Evolutionary conservation across 2,113 vertebrate species (phyloP).

Genomic region (Ictalurus furcatus): DNA sequence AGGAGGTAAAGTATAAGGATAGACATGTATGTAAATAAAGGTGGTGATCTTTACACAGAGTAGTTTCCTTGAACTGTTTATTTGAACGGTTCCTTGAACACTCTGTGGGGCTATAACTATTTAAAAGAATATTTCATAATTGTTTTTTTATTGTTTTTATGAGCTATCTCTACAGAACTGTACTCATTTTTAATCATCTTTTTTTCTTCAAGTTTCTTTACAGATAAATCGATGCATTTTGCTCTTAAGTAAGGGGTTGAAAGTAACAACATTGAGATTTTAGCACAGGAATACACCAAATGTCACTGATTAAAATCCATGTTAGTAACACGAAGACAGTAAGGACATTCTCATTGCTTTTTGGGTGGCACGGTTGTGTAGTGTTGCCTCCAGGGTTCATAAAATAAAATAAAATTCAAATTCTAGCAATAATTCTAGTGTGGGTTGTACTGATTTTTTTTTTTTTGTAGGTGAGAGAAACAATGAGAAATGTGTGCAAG

Average conservation of each 20-base stretch:
- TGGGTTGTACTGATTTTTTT: no score
- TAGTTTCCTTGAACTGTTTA: background rate
- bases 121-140: background rate
- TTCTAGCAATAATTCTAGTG: no score
- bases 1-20: background rate
- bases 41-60: background rate
- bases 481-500: no score
- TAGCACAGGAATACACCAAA: background rate
- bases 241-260: background rate
- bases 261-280: background rate
- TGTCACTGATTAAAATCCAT: background rate
- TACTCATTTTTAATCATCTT: background rate
- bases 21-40: background rate
- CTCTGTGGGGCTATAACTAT: background rate
- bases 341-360: background rate
- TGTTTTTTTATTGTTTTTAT: background rate
- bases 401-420: no score
- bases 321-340: background rate
- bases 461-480: background rate
- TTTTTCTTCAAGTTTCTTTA: background rate
- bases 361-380: background rate
- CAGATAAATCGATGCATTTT: background rate
- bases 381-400: no score
- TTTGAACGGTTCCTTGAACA: no score
- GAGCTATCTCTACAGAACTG: background rate